These are phyloP conservation scores for Percopsis omiscomaycus DNA, from an alignment of 2,797 vertebrate genomes.

Conservation along the genomic window DNA sequence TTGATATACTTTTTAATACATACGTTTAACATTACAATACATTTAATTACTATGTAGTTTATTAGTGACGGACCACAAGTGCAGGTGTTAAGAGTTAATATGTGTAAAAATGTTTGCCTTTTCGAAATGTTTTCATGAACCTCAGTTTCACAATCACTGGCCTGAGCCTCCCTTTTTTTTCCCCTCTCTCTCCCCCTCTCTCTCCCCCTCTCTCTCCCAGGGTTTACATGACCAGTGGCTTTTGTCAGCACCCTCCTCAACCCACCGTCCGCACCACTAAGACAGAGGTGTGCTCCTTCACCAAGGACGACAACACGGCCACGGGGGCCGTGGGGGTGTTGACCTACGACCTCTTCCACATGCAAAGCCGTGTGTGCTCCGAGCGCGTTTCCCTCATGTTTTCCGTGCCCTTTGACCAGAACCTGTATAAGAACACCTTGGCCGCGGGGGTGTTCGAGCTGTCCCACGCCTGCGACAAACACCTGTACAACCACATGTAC, in stretches of 20 bases:
- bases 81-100: no score
- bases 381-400: conserved; percentile 54
- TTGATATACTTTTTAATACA: no score
- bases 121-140: no score
- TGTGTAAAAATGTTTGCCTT: no score
- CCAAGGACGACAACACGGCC: conserved; percentile 38
- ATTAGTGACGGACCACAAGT: no score
- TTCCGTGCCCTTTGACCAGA: conserved; percentile 43
- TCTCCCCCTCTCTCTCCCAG: conserved; percentile 34
- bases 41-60: no score
- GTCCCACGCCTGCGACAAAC: conserved; percentile 59
- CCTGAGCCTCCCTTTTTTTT: no score
- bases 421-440: conserved; percentile 39
- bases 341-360: conserved; percentile 59
- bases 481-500: conserved; percentile 70
- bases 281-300: conserved; percentile 52
- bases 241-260: conserved; percentile 69
- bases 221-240: conserved; percentile 71
- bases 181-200: conserved; percentile 13
- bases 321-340: conserved; percentile 44
- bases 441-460: conserved; percentile 45
- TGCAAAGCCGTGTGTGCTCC: conserved; percentile 44
- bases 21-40: no score
- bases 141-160: no score
- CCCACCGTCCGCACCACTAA: conserved; percentile 55